These are phyloP conservation scores for Laterallus jamaicensis DNA, from an alignment of 2,113 vertebrate species.

Conservation along the genomic window DNA sequence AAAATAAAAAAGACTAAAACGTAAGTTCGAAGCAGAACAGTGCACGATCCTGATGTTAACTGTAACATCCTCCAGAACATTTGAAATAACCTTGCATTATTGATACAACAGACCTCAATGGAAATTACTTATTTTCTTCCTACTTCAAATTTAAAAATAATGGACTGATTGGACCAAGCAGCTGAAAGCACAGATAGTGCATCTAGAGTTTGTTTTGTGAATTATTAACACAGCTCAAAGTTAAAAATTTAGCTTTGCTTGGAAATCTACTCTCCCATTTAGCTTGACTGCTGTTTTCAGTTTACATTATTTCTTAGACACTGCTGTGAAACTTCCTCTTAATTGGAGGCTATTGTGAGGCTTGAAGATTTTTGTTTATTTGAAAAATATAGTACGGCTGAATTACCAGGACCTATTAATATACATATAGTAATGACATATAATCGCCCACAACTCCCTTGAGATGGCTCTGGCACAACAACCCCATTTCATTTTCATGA, in stretches of 20 bases:
- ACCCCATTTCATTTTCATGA: conserved; percentile 56
- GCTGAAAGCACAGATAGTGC: conserved; percentile 48
- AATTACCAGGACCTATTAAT: conserved; percentile 67
- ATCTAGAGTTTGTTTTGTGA: conserved; percentile 51
- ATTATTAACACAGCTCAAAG: conserved; percentile 52
- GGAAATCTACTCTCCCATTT: conserved; percentile 45
- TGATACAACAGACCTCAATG: conserved; percentile 11
- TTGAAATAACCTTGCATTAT: conserved; percentile 30
- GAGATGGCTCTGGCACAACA: conserved; percentile 50
- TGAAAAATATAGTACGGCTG: conserved; percentile 57
- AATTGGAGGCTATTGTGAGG: conserved; percentile 56
- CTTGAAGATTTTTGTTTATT: conserved; percentile 69
- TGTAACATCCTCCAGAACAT: background rate
- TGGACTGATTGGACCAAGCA: conserved; percentile 48
- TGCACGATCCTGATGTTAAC: background rate
- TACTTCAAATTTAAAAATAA: conserved; percentile 49
- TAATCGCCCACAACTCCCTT: conserved; percentile 62
- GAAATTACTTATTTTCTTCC: conserved; percentile 16
- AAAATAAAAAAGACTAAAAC: background rate
- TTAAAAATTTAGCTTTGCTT: conserved; percentile 63
- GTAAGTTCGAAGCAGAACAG: background rate
- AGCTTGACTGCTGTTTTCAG: conserved; percentile 51
- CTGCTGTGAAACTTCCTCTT: conserved; percentile 51
- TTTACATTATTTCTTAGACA: conserved; percentile 57
- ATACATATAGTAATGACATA: conserved; percentile 59